phyloP scores from a whole-genome alignment of 2,888 invertebrate genomes.

The Odontocolon sp. region DNA sequence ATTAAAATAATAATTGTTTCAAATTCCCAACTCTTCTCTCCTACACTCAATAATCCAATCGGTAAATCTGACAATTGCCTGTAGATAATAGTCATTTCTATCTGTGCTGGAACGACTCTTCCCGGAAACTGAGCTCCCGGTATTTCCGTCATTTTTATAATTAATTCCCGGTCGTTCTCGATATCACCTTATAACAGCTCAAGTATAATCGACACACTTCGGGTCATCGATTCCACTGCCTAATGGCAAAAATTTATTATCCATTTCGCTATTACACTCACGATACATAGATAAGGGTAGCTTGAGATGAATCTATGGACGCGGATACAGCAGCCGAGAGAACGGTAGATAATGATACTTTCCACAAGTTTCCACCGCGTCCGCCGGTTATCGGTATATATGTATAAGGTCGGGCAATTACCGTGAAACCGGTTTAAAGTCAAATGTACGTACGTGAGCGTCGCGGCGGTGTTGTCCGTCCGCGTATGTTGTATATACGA shows the following conservation, averaged over 20 bases:
- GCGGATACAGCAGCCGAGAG: constrained; percentile 58
- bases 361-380: constrained; percentile 63
- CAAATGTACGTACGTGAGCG: constrained; percentile 65
- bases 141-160: constrained; percentile 15
- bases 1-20: too few species aligned
- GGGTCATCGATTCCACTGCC: constrained; percentile 14
- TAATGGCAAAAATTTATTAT: neutral
- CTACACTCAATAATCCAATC: neutral
- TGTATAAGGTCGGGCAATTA: constrained; percentile 71
- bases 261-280: neutral
- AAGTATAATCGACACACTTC: constrained; percentile 13
- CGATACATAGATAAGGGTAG: neutral
- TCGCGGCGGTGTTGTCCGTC: constrained; percentile 62
- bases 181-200: constrained; percentile 38
- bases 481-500: constrained; percentile 61
- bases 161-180: constrained; percentile 29
- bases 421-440: constrained; percentile 71
- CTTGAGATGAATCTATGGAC: constrained; percentile 40
- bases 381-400: constrained; percentile 65
- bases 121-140: constrained; percentile 9
- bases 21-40: too few species aligned
- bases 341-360: constrained; percentile 68
- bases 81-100: constrained; percentile 1
- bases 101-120: constrained; percentile 18
- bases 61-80: neutral